phyloP scores from a whole-genome alignment of 1,140 invertebrate species.

The Adoxophyes honmai region DNA sequence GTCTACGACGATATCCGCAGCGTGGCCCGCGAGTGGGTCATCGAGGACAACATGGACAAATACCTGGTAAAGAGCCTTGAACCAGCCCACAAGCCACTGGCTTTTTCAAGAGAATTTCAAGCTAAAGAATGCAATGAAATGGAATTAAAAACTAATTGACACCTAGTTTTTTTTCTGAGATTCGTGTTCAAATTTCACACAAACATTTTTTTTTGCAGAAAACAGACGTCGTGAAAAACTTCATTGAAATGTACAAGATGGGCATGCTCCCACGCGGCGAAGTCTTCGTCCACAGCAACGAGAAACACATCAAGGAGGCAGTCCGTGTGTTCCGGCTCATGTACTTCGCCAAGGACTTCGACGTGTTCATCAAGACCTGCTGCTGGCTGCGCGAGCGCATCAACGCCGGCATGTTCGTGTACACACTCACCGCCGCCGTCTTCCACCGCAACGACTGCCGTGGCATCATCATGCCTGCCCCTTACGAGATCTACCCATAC shows the following conservation, averaged over 20 bases:
- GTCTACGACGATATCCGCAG: constrained; percentile 63
- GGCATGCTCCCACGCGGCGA: constrained; percentile 75
- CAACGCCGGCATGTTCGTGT: constrained; percentile 81
- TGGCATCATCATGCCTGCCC: constrained; percentile 79
- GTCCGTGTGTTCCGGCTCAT: constrained; percentile 78
- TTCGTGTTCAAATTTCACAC: too few relatives aligned
- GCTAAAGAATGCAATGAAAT: too few relatives aligned
- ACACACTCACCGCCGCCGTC: constrained; percentile 79
- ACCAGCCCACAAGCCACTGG: too few relatives aligned
- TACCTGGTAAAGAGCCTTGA: constrained; percentile 62
- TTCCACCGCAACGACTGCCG: constrained; percentile 80
- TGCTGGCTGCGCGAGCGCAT: constrained; percentile 80
- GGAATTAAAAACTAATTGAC: too few relatives aligned
- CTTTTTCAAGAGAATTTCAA: too few relatives aligned
- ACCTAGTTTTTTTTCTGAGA: too few relatives aligned
- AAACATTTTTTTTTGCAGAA: constrained; percentile 34
- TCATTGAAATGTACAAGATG: constrained; percentile 55
- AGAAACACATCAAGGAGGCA: constrained; percentile 77
- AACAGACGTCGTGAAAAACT: constrained; percentile 54
- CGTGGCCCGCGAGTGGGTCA: constrained; percentile 49
- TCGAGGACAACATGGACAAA: constrained; percentile 61
- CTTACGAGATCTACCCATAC: constrained; percentile 82
- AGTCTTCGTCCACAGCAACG: constrained; percentile 76
- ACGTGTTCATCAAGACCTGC: constrained; percentile 81
- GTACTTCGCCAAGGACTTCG: constrained; percentile 81